Percentiles rank a stretch among this genome's conserved stretches.
phyloP scores from a whole-genome alignment of 2,888 invertebrate genomes.

The Uloborus plumipes region DNA sequence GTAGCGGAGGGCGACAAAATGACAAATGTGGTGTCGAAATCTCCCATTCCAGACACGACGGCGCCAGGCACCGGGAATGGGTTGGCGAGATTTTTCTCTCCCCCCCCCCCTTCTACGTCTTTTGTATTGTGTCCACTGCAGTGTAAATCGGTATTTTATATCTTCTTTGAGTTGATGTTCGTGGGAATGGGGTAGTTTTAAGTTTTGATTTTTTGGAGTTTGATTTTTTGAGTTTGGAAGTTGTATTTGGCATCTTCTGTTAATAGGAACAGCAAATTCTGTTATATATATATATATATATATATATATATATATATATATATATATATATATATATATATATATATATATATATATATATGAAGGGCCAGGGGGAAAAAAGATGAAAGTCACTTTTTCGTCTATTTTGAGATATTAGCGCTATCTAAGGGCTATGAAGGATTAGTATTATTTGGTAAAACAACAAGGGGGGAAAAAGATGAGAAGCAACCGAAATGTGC shows the following conservation, averaged over 20 bases:
- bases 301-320: constrained; percentile 1
- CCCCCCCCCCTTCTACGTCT: too few relatives aligned
- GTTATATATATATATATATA: background rate
- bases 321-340: constrained; percentile 1
- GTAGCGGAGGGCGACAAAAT: constrained; percentile 50
- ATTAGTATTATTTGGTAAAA: too few relatives aligned
- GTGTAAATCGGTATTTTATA: background rate
- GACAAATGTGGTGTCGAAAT: constrained; percentile 62
- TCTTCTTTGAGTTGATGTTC: background rate
- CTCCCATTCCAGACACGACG: constrained; percentile 43
- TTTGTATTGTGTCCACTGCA: background rate
- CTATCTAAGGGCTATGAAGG: too few relatives aligned
- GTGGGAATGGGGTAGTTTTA: constrained; percentile 40
- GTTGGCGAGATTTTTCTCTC: constrained; percentile 22
- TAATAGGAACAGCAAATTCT: too few relatives aligned
- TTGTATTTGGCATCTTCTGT: too few relatives aligned
- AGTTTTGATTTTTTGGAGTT: constrained; percentile 27
- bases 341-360: constrained; percentile 1
- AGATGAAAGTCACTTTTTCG: too few relatives aligned
- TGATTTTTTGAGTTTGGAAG: background rate
- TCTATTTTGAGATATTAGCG: too few relatives aligned
- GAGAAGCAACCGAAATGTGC: too few relatives aligned
- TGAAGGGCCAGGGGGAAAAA: too few relatives aligned
- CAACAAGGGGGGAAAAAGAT: too few relatives aligned
- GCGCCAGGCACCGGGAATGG: constrained; percentile 51